Evolutionary conservation across 2,113 vertebrate species (phyloP), one percentile per base, ranked within the genome.

Genomic region (Daubentonia madagascariensis): DNA sequence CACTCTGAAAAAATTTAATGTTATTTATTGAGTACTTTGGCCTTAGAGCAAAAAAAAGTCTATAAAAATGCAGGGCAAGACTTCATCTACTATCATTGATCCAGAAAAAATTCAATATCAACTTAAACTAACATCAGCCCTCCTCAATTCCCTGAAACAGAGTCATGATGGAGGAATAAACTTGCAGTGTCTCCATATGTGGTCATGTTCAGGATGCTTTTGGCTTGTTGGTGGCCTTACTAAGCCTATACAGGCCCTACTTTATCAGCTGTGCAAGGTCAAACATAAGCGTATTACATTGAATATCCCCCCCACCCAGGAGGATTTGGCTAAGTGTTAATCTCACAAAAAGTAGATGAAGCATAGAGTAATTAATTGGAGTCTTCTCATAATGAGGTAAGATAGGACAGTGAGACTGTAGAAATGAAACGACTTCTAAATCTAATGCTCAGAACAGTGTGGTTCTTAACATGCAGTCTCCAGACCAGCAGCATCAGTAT

Each of bases 41-140:
- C 57, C 73, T 75, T 54, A 63, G 67, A 83, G 28, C 59, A 57
- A 83, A 89, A 63, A n/a, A 1, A 16, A 30, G 45, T 65, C 12
- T 43, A 25, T 72, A 3, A 14, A 63, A 65, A 37, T n/a, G 75
- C 5, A 65, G 23, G 22, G 20, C 4, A n/a, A 57, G 16, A n/a
- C 37, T 65, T 63, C 28, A 52, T 63, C 45, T 40, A 63, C 30
- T 30, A 3, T n/a, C 6, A 63, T 40, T 63, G 54, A 63, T 43
- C 14, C 54, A 72, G 52, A 61, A 52, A 52, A 9, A 35, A 72
- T 61, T 72, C 40, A 35, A 0, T 54, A 89, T 2, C 67, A 72
- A 10, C 12, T 4, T 3, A 50, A 52, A 89, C 13, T 25, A 35
- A 2, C 0, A 14, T 63, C 12, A 52, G 0, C 30, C n/a, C 4